Evolutionary conservation across 2,797 vertebrate species (phyloP).

Genomic region (Phoebastria nigripes): DNA sequence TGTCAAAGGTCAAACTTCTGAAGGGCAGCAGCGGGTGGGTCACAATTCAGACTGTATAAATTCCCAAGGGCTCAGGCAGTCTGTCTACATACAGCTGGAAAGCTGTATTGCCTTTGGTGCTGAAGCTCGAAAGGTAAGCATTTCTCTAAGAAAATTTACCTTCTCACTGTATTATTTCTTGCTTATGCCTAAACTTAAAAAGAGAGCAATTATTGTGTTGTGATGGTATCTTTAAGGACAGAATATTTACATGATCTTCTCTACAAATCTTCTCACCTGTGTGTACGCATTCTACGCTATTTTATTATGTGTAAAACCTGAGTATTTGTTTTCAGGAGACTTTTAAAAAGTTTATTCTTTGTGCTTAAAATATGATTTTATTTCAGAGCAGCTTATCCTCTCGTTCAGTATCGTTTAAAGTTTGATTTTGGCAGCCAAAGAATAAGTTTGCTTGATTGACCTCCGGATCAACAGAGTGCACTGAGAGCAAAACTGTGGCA

Average conservation of each 20-base stretch:
- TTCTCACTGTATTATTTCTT: not conserved
- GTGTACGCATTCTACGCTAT: not conserved
- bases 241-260: not conserved
- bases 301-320: not conserved
- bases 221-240: not conserved
- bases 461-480: not conserved
- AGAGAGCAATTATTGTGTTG: not conserved
- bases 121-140: conserved; percentile 32
- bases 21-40: not conserved
- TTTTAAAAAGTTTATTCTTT: not conserved
- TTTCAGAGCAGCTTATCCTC: not conserved
- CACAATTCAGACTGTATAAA: conserved; percentile 27
- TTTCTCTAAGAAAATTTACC: not conserved
- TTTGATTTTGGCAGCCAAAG: not conserved
- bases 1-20: conserved; percentile 22
- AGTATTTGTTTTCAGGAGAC: not conserved
- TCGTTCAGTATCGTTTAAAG: not conserved
- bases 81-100: not conserved
- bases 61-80: not conserved
- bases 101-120: conserved; percentile 30
- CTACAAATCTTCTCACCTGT: not conserved
- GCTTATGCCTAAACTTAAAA: not conserved
- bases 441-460: not conserved
- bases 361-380: not conserved
- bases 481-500: not conserved